Percentiles rank a stretch among this genome's conserved stretches.
Evolutionary conservation across 2,113 vertebrate species (phyloP).

Genomic region (Dasyurus viverrinus): DNA sequence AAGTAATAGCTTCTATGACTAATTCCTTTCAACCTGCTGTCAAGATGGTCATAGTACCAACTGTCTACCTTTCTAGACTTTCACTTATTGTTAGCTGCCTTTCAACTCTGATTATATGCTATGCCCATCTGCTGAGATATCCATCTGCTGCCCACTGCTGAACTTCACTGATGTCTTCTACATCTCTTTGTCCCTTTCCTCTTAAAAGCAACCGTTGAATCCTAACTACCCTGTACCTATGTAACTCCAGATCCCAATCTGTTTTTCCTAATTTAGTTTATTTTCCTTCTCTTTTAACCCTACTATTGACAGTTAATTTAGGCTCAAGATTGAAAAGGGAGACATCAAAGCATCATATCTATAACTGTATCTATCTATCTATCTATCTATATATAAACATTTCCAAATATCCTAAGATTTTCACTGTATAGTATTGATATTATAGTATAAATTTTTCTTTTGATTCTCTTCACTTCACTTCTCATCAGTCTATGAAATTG

Average conservation of each 20-base stretch:
- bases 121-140: background rate
- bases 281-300: background rate
- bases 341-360: background rate
- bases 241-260: background rate
- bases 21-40: background rate
- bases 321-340: background rate
- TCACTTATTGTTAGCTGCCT: background rate
- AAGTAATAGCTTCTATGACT: background rate
- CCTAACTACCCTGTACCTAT: background rate
- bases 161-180: background rate
- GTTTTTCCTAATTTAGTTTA: background rate
- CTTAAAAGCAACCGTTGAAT: background rate
- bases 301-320: background rate
- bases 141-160: background rate
- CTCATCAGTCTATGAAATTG: background rate
- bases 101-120: background rate
- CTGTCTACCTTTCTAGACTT: background rate
- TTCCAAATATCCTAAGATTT: background rate
- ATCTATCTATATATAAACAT: background rate
- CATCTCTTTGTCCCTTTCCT: background rate
- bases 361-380: no score
- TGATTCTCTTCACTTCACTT: background rate
- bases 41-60: background rate
- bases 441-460: background rate
- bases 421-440: background rate